These are phyloP conservation scores for Sterna hirundo DNA, from an alignment of 2,113 vertebrate species.

Conservation along the genomic window DNA sequence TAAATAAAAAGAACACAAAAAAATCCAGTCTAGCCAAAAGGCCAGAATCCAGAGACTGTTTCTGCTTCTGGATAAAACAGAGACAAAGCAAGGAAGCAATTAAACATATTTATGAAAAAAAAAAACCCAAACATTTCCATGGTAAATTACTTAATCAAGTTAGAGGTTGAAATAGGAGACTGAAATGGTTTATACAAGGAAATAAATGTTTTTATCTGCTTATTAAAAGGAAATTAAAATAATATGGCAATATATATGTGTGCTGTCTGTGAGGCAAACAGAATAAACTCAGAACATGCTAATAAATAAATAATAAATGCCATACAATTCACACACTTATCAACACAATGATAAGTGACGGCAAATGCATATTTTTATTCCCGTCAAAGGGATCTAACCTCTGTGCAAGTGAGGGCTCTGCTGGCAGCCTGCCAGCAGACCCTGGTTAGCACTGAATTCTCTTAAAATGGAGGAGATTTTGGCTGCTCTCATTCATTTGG, in stretches of 20 bases:
- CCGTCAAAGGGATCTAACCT: neutral
- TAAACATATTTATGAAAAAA: neutral
- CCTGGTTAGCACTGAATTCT: neutral
- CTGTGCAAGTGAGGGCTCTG: neutral
- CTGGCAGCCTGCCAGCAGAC: neutral
- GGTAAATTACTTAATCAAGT: neutral
- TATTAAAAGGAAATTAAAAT: conserved; percentile 35
- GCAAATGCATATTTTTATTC: neutral
- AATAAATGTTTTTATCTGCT: neutral
- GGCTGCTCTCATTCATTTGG: neutral
- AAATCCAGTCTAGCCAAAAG: neutral
- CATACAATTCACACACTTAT: neutral
- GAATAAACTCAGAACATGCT: neutral
- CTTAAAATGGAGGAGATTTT: neutral
- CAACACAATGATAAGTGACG: neutral
- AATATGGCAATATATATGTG: neutral
- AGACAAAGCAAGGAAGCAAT: conserved; percentile 22
- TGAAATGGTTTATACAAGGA: neutral
- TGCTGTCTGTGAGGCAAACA: neutral
- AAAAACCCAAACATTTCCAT: neutral
- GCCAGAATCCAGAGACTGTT: neutral
- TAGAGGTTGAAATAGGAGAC: neutral
- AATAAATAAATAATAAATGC: conserved; percentile 1
- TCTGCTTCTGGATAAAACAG: neutral
- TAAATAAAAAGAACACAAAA: neutral